phyloP scores from a whole-genome alignment of 2,113 vertebrate species.

The Monopterus albus region DNA sequence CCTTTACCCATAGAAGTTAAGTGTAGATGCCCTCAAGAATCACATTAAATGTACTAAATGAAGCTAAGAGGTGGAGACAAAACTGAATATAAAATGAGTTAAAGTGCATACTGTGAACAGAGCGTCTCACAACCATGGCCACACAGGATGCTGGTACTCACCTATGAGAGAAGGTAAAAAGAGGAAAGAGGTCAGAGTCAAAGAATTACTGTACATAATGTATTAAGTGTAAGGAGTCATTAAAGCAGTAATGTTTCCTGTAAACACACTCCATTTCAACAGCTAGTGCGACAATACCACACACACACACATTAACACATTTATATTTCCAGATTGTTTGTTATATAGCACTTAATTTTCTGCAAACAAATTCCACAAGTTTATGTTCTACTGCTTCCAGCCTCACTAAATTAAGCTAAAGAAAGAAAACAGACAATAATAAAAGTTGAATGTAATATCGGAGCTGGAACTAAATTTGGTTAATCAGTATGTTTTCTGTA shows the following conservation, averaged over 20 bases:
- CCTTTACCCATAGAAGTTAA: constrained; percentile 57
- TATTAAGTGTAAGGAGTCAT: not conserved
- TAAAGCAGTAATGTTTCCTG: constrained; percentile 18
- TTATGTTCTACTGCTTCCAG: not conserved
- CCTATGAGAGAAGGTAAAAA: constrained; percentile 49
- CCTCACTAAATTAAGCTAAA: not conserved
- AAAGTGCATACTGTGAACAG: constrained; percentile 39
- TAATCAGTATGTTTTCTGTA: not conserved
- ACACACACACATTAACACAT: not conserved
- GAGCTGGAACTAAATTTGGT: not conserved
- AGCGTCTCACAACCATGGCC: constrained; percentile 24
- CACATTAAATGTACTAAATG: constrained; percentile 33
- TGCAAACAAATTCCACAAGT: not conserved
- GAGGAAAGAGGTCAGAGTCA: constrained; percentile 35
- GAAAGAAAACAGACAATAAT: not conserved
- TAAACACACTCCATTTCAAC: constrained; percentile 13
- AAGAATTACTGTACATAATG: not conserved
- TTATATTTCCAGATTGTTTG: not conserved
- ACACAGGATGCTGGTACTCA: constrained; percentile 57
- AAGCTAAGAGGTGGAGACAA: constrained; percentile 7
- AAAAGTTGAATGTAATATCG: not conserved
- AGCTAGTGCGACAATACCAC: not conserved
- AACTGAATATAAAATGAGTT: constrained; percentile 27
- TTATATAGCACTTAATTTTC: not conserved
- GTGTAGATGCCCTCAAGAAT: constrained; percentile 52